Base-by-base conservation (phyloP, 2,113 vertebrate genomes). In the Alligator sinensis region DNA sequence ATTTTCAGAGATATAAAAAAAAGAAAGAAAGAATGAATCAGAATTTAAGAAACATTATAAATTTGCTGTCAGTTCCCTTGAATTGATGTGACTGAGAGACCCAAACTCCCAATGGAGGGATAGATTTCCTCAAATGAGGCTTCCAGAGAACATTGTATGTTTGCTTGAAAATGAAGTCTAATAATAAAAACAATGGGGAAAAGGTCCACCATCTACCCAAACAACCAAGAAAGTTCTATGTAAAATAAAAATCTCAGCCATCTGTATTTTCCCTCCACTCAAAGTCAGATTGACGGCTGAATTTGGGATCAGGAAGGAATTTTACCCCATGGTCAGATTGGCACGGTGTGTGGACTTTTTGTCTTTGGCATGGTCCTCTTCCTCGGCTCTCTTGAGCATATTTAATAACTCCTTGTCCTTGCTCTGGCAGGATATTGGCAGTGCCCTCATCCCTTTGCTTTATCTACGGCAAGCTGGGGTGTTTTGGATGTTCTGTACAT, bases 111-210 rank as follows among this genome's bases (percentile, higher is more conserved):
- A 12, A 76, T 12, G 57, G 86, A 80, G 78, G 21, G 4, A 4
- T 82, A 34, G 47, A 78, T 87, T 34, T 80, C 59, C n/a, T 76
- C 27, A 47, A 77, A 22, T 76, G 15, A 15, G 54, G 66, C 60
- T 94, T 87, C 80, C 57, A 0, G 0, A 89, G 24, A 5, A 81
- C 76, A 0, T 2, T 83, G 59, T 24, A 86, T 1, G 1, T 4
- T 47, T 85, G 17, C 25, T 78, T 87, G 89, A 79, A 66, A 92
- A 83, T 19, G 57, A 87, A 66, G 27, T 9, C 5, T 64, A 87
- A 68, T 61, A 92, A 87, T 22, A 89, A 79, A 86, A 93, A 16
- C 13, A 82, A 6, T 3, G 58, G 25, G 63, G 81, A 72, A n/a
- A 72, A 60, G 19, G 13, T 9, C 47, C n/a, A 17, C 30, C 66